phyloP scores from a whole-genome alignment of 2,888 invertebrate species.

The Acanthopleura granulata region DNA sequence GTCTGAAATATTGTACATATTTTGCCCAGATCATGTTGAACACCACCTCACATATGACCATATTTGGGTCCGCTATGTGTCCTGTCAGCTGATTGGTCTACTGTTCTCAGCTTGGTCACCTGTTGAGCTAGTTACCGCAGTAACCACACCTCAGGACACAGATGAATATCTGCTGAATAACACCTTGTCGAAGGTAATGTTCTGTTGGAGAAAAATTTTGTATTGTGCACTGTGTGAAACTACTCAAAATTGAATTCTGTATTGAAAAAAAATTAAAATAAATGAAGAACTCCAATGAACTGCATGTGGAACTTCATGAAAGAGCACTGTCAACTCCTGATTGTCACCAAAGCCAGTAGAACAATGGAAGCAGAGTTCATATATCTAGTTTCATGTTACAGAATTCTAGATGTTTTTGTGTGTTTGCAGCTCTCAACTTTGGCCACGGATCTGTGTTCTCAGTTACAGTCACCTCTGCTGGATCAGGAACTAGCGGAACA shows the following conservation, averaged over 20 bases:
- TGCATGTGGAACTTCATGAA: no score
- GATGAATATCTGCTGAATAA: neutral
- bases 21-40: slow-evolving; percentile 52
- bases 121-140: slow-evolving; percentile 73
- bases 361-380: no score
- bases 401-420: slow-evolving; percentile 22
- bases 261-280: no score
- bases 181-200: neutral
- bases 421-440: slow-evolving; percentile 56
- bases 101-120: slow-evolving; percentile 78
- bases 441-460: slow-evolving; percentile 55
- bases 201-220: no score
- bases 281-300: no score
- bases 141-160: neutral
- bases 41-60: slow-evolving; percentile 83
- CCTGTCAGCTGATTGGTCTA: slow-evolving; percentile 82
- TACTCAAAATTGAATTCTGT: no score
- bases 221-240: no score
- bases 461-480: slow-evolving; percentile 70
- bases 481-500: slow-evolving; percentile 82
- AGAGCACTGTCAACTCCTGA: no score
- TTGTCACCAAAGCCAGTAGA: no score
- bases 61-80: slow-evolving; percentile 85
- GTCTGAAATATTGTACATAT: slow-evolving; percentile 9
- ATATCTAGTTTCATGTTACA: no score